Evolutionary conservation across 1,140 invertebrate species (phyloP), one percentile per base, ranked within the genome.

Genomic region (Cydia pomonella): DNA sequence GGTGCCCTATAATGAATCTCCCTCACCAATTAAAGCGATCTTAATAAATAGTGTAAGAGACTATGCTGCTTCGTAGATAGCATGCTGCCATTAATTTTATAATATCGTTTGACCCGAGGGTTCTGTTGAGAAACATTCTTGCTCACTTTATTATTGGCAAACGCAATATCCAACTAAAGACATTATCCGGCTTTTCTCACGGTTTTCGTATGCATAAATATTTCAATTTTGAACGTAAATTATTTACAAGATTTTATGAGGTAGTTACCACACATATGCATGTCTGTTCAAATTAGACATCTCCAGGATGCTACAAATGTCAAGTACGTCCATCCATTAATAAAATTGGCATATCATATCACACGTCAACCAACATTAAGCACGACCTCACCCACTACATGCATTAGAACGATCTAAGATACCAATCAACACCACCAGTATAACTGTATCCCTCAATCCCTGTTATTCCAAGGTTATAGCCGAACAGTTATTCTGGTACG

Each of bases 341-440:
- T 59, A n/a, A 21, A 7, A 59, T 18, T 59, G 53, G 2, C 16
- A 59, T 59, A n/a, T n/a, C n/a, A n/a, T n/a, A n/a, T n/a, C n/a
- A n/a, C n/a, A 59, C 53, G 18, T 59, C 53, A 59, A 47, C 62
- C 25, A 63, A 6, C 6, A 38, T 2, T 38, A 38, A 33, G 13
- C 29, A 9, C 64, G 64, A 69, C 27, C 25, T 69, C 64, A 41
- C 29, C 27, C 33, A 69, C 25, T 66, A 29, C 62, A 33, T 18
- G 64, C 27, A 23, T 69, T 69, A 38, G n/a, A 69, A 29, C 63
- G 25, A 59, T 23, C 21, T 59, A 59, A 69, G 64, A 29, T 66
- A 66, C 29, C 29, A 29, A 64, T 64, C 63, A 38, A 71, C 75
- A 76, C 50, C 85, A 89, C 84, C 83, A 87, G 84, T 82, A 75